Evolutionary conservation across 2,797 vertebrate species (phyloP), one percentile per base, ranked within the genome.

Genomic region (Eulemur rubriventer): DNA sequence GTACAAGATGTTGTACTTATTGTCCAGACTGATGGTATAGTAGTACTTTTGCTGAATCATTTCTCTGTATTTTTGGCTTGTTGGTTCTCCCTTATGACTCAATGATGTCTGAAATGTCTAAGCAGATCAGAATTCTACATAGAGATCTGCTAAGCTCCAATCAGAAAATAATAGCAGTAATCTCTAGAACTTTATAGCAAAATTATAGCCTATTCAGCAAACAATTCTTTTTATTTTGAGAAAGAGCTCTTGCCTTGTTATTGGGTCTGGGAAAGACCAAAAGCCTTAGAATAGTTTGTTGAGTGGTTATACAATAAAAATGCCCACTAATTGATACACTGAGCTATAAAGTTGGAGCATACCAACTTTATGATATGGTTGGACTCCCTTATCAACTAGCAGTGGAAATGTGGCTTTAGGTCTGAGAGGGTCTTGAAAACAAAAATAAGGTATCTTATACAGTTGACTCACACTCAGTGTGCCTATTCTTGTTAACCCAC

Each of bases 51-150:
- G 10, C 4, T 65, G 57, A 14, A n/a, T 65, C 7, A 11, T 52
- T 85, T 72, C 41, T 89, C 18, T 94, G 59, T 4, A 13, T 78
- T 4, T 79, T 86, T 82, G 61, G 28, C 1, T 93, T 20, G 46
- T 48, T 63, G 9, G 24, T 81, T 73, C 52, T 28, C 12, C 10
- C 28, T 50, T 72, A 57, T 79, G 46, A 61, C 12, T 18, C 24
- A 46, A 0, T 50, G 9, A 78, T 61, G 12, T 79, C 28, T 93
- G 35, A 73, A 73, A 28, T 85, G 3, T 78, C 30, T 61, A 43
- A 67, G 17, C 41, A 76, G 89, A 85, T 95, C 69, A 83, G 18
- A 95, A 91, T 79, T 96, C 57, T 86, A 13, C 38, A 48, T 20
- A 67, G 18, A 24, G 14, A 22, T 85, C 35, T 65, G 52, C n/a